Evolutionary conservation across 2,113 vertebrate species (phyloP).

Genomic region (Lophius piscatorius): DNA sequence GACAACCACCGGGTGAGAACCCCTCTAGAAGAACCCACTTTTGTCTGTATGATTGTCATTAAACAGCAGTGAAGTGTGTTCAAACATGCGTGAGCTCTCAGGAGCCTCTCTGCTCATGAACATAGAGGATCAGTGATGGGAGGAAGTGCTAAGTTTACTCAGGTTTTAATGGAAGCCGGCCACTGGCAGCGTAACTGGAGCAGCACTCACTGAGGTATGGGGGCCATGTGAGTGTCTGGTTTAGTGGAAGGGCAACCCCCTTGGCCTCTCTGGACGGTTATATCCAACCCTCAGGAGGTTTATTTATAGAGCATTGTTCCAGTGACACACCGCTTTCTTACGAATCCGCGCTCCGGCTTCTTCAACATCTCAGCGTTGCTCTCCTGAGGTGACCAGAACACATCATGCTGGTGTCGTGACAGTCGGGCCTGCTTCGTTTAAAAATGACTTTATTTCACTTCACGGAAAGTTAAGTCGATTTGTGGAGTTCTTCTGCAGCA

Average conservation of each 20-base stretch:
- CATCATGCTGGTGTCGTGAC: too few species aligned
- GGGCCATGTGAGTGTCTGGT: constrained; percentile 57
- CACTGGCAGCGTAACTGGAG: constrained; percentile 52
- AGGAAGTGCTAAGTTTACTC: constrained; percentile 35
- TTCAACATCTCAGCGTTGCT: constrained; percentile 30
- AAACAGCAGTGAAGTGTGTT: too few species aligned
- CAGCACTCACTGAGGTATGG: constrained; percentile 49
- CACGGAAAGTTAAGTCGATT: too few species aligned
- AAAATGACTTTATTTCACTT: too few species aligned
- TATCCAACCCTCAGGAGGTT: constrained; percentile 58
- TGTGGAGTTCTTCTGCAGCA: constrained; percentile 2
- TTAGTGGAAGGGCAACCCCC: constrained; percentile 65
- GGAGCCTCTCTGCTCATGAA: constrained; percentile 10
- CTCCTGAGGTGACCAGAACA: constrained; percentile 10
- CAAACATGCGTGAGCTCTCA: too few species aligned
- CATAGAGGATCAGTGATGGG: constrained; percentile 17
- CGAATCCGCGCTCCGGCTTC: constrained; percentile 31
- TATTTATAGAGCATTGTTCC: constrained; percentile 79
- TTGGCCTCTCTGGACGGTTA: constrained; percentile 69
- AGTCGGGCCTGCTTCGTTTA: too few species aligned
- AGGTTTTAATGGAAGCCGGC: constrained; percentile 42
- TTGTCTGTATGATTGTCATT: too few species aligned
- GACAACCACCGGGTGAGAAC: constrained; percentile 82
- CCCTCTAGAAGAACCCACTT: neutral
- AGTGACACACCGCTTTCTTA: constrained; percentile 71